Percentiles rank a stretch among this genome's conserved stretches.
Conservation (phyloP, 2,797 vertebrate species). For the Sebastes diploproa region DNA sequence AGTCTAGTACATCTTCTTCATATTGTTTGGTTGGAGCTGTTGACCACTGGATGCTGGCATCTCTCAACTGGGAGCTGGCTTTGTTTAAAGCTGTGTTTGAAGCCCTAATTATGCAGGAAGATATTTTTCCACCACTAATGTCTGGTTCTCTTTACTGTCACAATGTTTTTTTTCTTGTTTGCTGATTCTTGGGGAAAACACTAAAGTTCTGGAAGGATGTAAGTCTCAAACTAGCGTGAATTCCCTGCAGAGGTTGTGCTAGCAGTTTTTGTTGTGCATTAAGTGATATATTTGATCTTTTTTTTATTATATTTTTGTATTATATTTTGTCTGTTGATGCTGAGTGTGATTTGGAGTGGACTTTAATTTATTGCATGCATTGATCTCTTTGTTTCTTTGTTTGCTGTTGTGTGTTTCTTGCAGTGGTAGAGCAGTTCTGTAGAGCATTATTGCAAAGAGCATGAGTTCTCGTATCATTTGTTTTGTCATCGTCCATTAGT, state of each 20-base stretch:
- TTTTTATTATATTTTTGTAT: slow-evolving; percentile 25
- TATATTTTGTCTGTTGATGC: slow-evolving; percentile 17
- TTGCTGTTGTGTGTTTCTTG: slow-evolving; percentile 58
- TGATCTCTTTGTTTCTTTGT: slow-evolving; percentile 29
- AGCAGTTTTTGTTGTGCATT: slow-evolving; percentile 15
- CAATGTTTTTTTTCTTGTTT: slow-evolving; percentile 79
- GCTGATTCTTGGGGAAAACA: slow-evolving; percentile 90
- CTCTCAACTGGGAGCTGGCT: not conserved
- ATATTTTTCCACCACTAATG: slow-evolving; percentile 81
- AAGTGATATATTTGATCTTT: not conserved
- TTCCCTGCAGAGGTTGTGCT: slow-evolving; percentile 38
- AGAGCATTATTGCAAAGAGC: slow-evolving; percentile 48
- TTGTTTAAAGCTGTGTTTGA: slow-evolving; percentile 8
- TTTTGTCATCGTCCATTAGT: slow-evolving; percentile 68
- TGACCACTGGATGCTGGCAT: slow-evolving; percentile 9
- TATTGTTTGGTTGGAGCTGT: slow-evolving; percentile 5
- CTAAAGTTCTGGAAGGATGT: slow-evolving; percentile 96
- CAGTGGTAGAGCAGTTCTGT: slow-evolving; percentile 18
- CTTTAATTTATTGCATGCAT: slow-evolving; percentile 70
- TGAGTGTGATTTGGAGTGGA: slow-evolving; percentile 66
- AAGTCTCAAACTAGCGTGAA: slow-evolving; percentile 79
- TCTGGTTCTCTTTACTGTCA: slow-evolving; percentile 87
- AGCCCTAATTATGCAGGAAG: slow-evolving; percentile 14
- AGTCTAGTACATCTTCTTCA: not conserved
- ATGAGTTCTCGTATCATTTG: slow-evolving; percentile 52